Evolutionary conservation across 2,797 vertebrate genomes (phyloP).

Genomic region (Hyperoplus immaculatus): DNA sequence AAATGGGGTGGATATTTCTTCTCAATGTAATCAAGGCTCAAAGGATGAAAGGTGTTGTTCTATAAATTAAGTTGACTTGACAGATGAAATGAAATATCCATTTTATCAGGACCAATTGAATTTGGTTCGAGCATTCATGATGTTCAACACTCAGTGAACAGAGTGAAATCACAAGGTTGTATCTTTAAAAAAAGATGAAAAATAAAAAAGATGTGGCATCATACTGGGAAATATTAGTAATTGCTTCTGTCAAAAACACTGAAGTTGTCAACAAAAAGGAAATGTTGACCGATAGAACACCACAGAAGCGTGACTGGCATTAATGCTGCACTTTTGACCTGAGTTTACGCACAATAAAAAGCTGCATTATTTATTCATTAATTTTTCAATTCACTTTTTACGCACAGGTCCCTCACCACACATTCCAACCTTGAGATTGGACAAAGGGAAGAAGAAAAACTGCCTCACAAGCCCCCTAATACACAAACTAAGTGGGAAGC

Average conservation of each 20-base stretch:
- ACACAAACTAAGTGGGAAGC: constrained; percentile 19
- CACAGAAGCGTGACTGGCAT: constrained; percentile 55
- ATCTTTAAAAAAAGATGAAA: not conserved
- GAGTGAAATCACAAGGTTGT: constrained; percentile 37
- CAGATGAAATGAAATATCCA: constrained; percentile 9
- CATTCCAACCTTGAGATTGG: constrained; percentile 73
- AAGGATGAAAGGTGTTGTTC: not conserved
- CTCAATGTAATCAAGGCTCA: not conserved
- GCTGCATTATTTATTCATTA: not conserved
- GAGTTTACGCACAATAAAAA: constrained; percentile 53
- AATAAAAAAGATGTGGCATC: not conserved
- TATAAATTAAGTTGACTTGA: not conserved
- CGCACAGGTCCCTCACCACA: constrained; percentile 52
- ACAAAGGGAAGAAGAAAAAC: constrained; percentile 52
- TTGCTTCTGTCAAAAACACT: constrained; percentile 33
- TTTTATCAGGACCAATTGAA: constrained; percentile 24
- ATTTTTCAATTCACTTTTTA: constrained; percentile 64
- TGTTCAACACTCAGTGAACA: constrained; percentile 9
- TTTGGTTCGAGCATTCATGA: not conserved
- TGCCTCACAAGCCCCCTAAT: constrained; percentile 10
- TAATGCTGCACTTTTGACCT: constrained; percentile 60
- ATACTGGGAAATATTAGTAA: constrained; percentile 31
- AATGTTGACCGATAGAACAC: constrained; percentile 50
- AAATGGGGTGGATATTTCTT: not conserved
- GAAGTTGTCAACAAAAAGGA: constrained; percentile 48